Evolutionary conservation across 2,797 vertebrate species (phyloP).

Genomic region (Sciurus carolinensis): DNA sequence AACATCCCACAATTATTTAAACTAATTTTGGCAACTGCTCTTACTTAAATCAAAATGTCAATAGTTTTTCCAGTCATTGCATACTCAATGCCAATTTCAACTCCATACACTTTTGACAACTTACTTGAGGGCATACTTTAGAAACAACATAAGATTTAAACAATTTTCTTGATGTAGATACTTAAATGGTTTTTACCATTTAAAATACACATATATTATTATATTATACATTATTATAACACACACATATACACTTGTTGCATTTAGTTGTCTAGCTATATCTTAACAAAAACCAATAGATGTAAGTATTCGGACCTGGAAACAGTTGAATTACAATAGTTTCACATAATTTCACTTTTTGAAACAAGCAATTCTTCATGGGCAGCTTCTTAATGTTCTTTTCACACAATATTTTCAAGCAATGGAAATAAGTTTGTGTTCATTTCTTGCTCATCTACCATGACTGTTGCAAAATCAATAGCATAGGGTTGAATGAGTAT

Average conservation of each 20-base stretch:
- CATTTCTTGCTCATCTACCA: conserved; percentile 3
- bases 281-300: background rate
- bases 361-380: conserved; percentile 39
- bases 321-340: conserved; percentile 33
- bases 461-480: conserved; percentile 39
- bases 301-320: background rate
- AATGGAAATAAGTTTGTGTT: background rate
- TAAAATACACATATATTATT: background rate
- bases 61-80: conserved; percentile 30
- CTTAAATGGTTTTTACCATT: background rate
- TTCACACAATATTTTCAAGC: background rate
- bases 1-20: conserved; percentile 46
- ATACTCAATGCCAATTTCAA: conserved; percentile 52
- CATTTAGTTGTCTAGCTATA: background rate
- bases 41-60: conserved; percentile 4
- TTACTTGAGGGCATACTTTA: conserved; percentile 6
- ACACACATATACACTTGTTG: background rate
- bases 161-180: background rate
- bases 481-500: background rate
- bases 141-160: conserved; percentile 48
- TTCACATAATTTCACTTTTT: conserved; percentile 30
- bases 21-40: conserved; percentile 38
- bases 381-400: background rate
- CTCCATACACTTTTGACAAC: conserved; percentile 51
- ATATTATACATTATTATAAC: no score